A percentile compares a stretch with the other conserved stretches of the same genome.
These are phyloP conservation scores for Aphaenogaster ashmeadi DNA, from an alignment of 1,140 invertebrate genomes.

Conservation along the genomic window DNA sequence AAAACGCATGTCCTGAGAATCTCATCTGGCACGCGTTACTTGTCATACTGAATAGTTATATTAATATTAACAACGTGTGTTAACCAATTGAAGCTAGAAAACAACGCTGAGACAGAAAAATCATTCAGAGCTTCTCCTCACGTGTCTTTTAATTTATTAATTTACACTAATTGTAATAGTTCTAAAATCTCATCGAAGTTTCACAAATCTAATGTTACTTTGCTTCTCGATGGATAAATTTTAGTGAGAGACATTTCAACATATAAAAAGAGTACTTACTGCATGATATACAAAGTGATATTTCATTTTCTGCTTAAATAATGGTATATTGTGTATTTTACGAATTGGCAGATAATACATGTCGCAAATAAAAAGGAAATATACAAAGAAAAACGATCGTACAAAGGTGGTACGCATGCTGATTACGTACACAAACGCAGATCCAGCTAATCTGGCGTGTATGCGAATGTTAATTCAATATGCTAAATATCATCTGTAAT, in stretches of 20 bases:
- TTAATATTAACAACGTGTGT: not conserved
- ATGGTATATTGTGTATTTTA: conserved; percentile 20
- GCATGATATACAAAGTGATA: conserved; percentile 41
- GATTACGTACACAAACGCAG: conserved; percentile 15
- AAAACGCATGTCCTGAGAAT: conserved; percentile 24
- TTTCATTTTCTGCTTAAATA: conserved; percentile 52
- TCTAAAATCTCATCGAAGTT: conserved; percentile 41
- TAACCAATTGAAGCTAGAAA: conserved; percentile 3
- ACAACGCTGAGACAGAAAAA: not conserved
- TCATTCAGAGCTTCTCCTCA: not conserved
- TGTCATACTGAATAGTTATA: not conserved
- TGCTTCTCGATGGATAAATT: conserved; percentile 28
- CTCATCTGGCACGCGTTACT: not conserved
- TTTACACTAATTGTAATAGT: conserved; percentile 13
- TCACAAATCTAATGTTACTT: conserved; percentile 9
- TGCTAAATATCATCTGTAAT: conserved; percentile 29
- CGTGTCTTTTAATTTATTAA: conserved; percentile 27
- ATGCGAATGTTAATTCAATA: not conserved
- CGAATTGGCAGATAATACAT: conserved; percentile 34
- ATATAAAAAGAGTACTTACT: conserved; percentile 45
- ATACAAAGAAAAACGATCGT: conserved; percentile 28
- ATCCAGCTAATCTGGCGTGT: not conserved
- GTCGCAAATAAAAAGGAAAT: conserved; percentile 53
- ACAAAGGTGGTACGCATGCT: conserved; percentile 21
- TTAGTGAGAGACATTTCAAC: conserved; percentile 30